Percentiles rank a stretch among this genome's conserved stretches.
Evolutionary conservation across 2,888 invertebrate genomes (phyloP).

Genomic region (Trachelus stipa): DNA sequence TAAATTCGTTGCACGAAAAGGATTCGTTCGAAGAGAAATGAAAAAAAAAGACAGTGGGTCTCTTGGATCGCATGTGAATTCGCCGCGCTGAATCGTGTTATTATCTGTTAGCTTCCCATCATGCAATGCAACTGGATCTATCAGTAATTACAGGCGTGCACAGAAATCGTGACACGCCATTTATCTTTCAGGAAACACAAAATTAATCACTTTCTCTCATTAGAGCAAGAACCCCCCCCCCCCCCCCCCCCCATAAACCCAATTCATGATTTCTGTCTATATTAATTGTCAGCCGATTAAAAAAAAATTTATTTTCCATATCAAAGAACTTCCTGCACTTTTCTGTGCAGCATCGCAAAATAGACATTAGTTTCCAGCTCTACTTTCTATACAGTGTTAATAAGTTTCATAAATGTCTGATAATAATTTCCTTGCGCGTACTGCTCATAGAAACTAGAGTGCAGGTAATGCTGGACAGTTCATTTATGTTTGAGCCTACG

Average conservation of each 20-base stretch:
- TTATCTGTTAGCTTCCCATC: constrained; percentile 28
- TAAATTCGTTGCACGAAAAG: constrained; percentile 6
- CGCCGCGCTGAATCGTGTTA: constrained; percentile 24
- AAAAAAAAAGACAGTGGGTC: neutral
- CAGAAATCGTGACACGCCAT: constrained; percentile 32
- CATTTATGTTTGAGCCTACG: constrained; percentile 30
- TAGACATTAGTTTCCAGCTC: neutral
- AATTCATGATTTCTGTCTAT: neutral
- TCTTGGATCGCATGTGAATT: constrained; percentile 32
- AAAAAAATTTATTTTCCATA: neutral
- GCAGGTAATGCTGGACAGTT: constrained; percentile 34
- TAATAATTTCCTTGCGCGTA: neutral
- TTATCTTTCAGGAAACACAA: constrained; percentile 16
- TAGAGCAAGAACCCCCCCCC: neutral
- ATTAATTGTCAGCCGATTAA: neutral
- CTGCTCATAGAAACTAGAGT: constrained; percentile 24
- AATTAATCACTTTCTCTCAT: constrained; percentile 31
- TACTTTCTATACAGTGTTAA: neutral
- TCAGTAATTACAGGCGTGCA: constrained; percentile 26
- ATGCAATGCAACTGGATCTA: constrained; percentile 19
- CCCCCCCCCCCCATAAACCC: neutral
- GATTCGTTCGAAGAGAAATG: neutral
- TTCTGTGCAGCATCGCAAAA: neutral
- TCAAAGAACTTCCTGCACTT: neutral
- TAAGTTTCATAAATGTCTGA: constrained; percentile 11